phyloP scores from a whole-genome alignment of 2,797 vertebrate genomes.

The Premnoplex brunnescens region DNA sequence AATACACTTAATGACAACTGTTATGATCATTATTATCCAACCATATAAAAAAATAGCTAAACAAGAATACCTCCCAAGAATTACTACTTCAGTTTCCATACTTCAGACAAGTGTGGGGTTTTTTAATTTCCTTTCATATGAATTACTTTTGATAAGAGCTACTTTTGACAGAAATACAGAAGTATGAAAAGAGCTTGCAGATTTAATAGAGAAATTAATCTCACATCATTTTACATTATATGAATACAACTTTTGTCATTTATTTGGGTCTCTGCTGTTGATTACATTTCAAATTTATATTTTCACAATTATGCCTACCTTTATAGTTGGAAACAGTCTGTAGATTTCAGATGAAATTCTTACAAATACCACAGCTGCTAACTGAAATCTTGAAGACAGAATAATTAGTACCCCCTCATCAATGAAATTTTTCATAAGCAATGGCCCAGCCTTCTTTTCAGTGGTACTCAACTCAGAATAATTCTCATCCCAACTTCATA shows the following conservation, averaged over 20 bases:
- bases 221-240: neutral
- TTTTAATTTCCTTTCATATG: neutral
- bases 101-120: fast-evolving
- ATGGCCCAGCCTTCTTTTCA: neutral
- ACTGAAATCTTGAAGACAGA: neutral
- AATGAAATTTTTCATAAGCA: neutral
- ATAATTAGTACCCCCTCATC: neutral
- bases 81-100: neutral
- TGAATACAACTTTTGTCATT: neutral
- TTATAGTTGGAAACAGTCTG: neutral
- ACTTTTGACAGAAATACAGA: neutral
- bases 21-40: neutral
- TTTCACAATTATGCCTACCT: neutral
- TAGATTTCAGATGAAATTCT: neutral
- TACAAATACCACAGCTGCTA: neutral
- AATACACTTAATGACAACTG: neutral
- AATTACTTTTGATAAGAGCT: neutral
- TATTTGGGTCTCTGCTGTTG: neutral
- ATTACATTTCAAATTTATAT: neutral
- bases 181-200: neutral
- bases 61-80: neutral
- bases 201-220: neutral
- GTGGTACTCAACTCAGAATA: neutral
- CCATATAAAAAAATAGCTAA: neutral
- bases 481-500: neutral